These are phyloP conservation scores for Atta colombica DNA, from an alignment of 1,140 invertebrate species.

Conservation along the genomic window DNA sequence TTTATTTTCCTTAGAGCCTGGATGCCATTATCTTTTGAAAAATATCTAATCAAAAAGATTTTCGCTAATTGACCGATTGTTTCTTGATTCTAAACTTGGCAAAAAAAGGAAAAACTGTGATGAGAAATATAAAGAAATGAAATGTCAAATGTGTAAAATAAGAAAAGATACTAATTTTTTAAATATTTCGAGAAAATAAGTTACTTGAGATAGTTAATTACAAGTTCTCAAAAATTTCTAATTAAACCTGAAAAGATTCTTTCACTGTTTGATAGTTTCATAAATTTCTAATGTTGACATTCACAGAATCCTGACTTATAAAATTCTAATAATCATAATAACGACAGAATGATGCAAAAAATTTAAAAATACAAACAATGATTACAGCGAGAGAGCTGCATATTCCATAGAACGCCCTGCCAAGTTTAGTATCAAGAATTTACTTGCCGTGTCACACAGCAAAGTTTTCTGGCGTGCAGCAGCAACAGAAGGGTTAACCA, in stretches of 20 bases:
- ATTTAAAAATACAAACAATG: neutral
- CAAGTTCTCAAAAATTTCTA: neutral
- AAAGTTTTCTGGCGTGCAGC: neutral
- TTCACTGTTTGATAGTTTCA: too few species aligned
- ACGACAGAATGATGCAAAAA: neutral
- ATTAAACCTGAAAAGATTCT: too few species aligned
- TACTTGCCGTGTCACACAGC: neutral
- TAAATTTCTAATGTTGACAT: neutral
- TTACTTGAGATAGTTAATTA: neutral
- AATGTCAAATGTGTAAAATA: neutral
- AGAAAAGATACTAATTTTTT: too few species aligned
- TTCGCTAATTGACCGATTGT: neutral
- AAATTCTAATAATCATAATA: neutral
- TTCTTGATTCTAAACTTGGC: conserved; percentile 2
- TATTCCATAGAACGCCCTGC: neutral
- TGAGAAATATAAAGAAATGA: neutral
- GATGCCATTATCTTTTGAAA: too few species aligned
- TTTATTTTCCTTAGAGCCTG: too few species aligned
- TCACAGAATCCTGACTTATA: neutral
- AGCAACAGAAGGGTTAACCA: conserved; percentile 46
- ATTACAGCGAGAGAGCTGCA: neutral
- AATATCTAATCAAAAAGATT: neutral
- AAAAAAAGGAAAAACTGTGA: neutral
- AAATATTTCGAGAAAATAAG: neutral
- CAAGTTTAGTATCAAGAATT: conserved; percentile 14